Conservation (phyloP, 2,797 vertebrate genomes). For the Artibeus lituratus region DNA sequence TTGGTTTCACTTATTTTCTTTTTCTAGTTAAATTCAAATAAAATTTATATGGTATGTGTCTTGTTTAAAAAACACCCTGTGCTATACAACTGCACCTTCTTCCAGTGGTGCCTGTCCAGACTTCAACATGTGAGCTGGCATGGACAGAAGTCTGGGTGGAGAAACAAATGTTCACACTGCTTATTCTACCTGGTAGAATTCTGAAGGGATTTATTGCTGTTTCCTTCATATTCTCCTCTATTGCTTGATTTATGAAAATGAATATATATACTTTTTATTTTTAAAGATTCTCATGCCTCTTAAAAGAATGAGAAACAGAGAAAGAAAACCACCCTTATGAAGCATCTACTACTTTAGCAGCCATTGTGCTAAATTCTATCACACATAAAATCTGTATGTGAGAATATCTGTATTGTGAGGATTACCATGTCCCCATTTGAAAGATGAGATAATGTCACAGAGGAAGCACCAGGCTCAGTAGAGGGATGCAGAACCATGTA, state of each 20-base stretch:
- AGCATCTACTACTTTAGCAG: not conserved
- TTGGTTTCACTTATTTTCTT: not conserved
- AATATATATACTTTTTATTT: not conserved
- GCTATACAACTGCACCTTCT: not conserved
- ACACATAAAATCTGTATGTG: no score
- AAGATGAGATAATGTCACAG: not conserved
- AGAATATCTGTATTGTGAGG: not conserved
- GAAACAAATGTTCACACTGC: not conserved
- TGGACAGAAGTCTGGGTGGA: not conserved
- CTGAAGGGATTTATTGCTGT: not conserved
- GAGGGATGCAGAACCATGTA: accelerated
- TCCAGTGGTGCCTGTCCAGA: not conserved
- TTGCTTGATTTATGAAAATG: conserved; percentile 23
- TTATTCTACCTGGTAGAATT: not conserved
- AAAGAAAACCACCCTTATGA: not conserved
- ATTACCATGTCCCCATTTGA: not conserved
- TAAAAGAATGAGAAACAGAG: not conserved
- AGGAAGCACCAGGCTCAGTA: not conserved
- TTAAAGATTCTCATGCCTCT: not conserved
- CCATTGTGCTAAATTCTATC: not conserved
- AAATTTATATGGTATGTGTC: not conserved
- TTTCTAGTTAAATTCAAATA: not conserved
- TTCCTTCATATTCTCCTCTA: not conserved
- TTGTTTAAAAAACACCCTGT: not conserved
- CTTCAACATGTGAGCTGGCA: not conserved